phyloP scores from a whole-genome alignment of 2,888 invertebrate genomes.

The Sinelater perroti region DNA sequence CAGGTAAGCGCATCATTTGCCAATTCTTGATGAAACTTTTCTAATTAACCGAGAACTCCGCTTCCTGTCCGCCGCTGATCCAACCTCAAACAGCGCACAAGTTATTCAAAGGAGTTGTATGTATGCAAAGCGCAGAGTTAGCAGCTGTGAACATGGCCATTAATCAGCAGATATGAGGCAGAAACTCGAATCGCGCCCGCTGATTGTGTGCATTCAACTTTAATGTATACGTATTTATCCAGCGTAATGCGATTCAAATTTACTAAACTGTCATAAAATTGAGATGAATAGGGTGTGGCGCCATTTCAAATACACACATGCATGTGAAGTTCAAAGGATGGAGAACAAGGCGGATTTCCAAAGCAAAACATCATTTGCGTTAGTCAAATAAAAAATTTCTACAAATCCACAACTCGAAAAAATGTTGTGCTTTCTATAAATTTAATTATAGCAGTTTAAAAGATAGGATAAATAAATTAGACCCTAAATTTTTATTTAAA shows the following conservation, averaged over 20 bases:
- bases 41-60: conserved; percentile 22
- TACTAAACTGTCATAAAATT: too few relatives aligned
- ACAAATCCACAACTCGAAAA: too few relatives aligned
- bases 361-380: too few relatives aligned
- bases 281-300: too few relatives aligned
- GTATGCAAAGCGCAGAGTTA: conserved; percentile 19
- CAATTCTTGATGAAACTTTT: conserved; percentile 12
- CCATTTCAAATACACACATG: too few relatives aligned
- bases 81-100: conserved; percentile 15
- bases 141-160: conserved; percentile 11
- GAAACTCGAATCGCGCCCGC: neutral
- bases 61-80: conserved; percentile 17
- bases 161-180: conserved; percentile 12
- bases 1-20: conserved; percentile 8
- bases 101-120: conserved; percentile 18
- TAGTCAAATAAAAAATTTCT: too few relatives aligned
- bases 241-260: neutral
- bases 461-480: too few relatives aligned
- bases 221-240: conserved; percentile 3
- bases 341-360: too few relatives aligned
- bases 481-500: too few relatives aligned
- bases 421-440: too few relatives aligned
- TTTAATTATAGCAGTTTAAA: too few relatives aligned
- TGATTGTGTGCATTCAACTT: conserved; percentile 4
- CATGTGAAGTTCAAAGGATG: too few relatives aligned